Evolutionary conservation across 2,888 invertebrate species (phyloP).

Genomic region (Aethes cnicana): DNA sequence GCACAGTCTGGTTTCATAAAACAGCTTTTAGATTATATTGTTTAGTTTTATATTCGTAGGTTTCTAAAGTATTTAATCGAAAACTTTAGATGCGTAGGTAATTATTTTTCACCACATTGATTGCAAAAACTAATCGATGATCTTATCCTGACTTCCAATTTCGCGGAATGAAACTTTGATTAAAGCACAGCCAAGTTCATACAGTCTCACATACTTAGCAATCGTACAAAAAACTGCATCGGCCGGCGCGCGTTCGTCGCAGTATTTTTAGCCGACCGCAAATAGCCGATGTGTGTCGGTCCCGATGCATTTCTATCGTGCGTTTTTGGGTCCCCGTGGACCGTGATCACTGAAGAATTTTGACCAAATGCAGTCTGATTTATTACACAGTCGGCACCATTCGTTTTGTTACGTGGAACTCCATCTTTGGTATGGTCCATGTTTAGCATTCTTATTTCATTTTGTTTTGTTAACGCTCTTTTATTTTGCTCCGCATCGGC

Average conservation of each 20-base stretch:
- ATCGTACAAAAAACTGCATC: constrained; percentile 27
- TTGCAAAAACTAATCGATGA: background rate
- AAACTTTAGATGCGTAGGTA: too few species aligned
- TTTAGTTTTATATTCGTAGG: too few species aligned
- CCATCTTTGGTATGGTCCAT: background rate
- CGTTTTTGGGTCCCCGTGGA: constrained; percentile 34
- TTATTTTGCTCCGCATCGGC: background rate
- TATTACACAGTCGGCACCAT: constrained; percentile 1
- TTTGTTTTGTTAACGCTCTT: background rate
- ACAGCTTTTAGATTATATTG: too few species aligned
- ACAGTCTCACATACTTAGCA: constrained; percentile 14
- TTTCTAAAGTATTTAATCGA: too few species aligned
- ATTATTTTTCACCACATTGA: background rate
- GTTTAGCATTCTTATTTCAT: background rate
- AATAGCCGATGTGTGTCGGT: constrained; percentile 65
- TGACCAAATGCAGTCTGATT: constrained; percentile 21
- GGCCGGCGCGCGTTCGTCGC: constrained; percentile 21
- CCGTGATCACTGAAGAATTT: constrained; percentile 25
- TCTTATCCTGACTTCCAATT: background rate
- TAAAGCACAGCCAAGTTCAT: constrained; percentile 16
- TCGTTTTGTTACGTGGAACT: background rate
- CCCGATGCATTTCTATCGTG: constrained; percentile 52
- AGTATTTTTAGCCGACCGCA: constrained; percentile 33
- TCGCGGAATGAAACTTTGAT: constrained; percentile 9
- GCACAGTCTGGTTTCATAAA: too few species aligned